Evolutionary conservation across 2,113 vertebrate species (phyloP).

Genomic region (Perca schrenkii): DNA sequence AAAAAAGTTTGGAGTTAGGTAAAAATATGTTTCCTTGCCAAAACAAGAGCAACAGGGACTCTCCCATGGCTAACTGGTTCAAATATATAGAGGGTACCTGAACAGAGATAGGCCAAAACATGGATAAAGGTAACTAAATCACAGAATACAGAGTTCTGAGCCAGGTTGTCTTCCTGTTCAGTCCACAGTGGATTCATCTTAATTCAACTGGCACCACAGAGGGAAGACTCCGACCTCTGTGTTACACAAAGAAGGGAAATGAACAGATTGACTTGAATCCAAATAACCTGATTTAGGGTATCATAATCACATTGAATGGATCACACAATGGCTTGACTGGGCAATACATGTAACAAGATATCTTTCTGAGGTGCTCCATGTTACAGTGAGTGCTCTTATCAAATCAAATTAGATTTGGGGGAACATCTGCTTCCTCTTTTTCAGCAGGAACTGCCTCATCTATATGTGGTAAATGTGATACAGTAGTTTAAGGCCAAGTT

Average conservation of each 20-base stretch:
- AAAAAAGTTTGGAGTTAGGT: not conserved
- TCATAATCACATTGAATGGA: slow-evolving; percentile 77
- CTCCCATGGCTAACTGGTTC: not conserved
- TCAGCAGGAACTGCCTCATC: slow-evolving; percentile 34
- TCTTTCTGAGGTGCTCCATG: slow-evolving; percentile 68
- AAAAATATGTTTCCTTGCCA: not conserved
- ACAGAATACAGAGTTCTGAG: not conserved
- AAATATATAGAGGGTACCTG: not conserved
- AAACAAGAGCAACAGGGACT: not conserved
- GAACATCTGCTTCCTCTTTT: slow-evolving; percentile 81
- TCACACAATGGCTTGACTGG: slow-evolving; percentile 76
- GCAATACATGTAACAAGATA: slow-evolving; percentile 77
- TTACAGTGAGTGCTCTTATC: slow-evolving; percentile 75
- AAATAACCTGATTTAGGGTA: slow-evolving; percentile 81
- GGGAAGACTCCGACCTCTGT: slow-evolving; percentile 19
- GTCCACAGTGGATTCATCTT: slow-evolving; percentile 35
- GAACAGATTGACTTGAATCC: slow-evolving; percentile 77
- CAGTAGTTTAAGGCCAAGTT: slow-evolving; percentile 3
- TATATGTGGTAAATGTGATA: slow-evolving; percentile 49
- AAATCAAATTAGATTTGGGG: slow-evolving; percentile 79
- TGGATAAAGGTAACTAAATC: not conserved
- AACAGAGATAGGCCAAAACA: slow-evolving; percentile 1
- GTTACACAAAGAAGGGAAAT: slow-evolving; percentile 71
- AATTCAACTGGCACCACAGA: slow-evolving; percentile 46
- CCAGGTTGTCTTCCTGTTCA: slow-evolving; percentile 10